phyloP scores from a whole-genome alignment of 2,113 vertebrate genomes.

The Platysternon megacephalum region DNA sequence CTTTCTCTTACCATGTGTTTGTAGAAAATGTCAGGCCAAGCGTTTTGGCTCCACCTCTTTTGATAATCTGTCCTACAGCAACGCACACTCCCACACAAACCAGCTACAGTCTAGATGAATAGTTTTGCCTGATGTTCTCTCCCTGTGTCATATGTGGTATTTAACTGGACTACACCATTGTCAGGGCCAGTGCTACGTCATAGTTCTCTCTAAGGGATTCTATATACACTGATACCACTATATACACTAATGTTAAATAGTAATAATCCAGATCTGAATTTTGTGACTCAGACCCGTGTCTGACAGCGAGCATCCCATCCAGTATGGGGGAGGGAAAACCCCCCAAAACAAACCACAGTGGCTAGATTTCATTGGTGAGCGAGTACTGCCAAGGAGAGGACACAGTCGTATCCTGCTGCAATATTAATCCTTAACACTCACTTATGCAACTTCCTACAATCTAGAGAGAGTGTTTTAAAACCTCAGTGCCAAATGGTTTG shows the following conservation, averaged over 20 bases:
- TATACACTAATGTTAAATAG: not conserved
- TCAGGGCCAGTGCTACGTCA: not conserved
- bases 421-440: not conserved
- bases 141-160: not conserved
- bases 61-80: constrained; percentile 3
- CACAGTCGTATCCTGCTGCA: not conserved
- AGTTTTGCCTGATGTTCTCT: constrained; percentile 31
- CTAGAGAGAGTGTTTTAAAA: not conserved
- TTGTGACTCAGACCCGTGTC: not conserved
- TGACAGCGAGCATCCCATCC: not conserved
- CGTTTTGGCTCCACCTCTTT: not conserved
- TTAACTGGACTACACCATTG: not conserved
- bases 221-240: not conserved
- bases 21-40: constrained; percentile 3
- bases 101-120: constrained; percentile 30
- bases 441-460: not conserved
- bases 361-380: not conserved
- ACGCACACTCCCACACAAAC: not conserved
- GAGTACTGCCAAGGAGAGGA: not conserved
- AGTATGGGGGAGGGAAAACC: not conserved
- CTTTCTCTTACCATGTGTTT: not conserved
- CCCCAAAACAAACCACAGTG: not conserved
- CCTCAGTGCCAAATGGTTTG: not conserved
- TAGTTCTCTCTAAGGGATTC: not conserved
- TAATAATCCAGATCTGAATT: not conserved